Evolutionary conservation across 2,888 invertebrate species (phyloP).

Genomic region (Deroplatys truncata): DNA sequence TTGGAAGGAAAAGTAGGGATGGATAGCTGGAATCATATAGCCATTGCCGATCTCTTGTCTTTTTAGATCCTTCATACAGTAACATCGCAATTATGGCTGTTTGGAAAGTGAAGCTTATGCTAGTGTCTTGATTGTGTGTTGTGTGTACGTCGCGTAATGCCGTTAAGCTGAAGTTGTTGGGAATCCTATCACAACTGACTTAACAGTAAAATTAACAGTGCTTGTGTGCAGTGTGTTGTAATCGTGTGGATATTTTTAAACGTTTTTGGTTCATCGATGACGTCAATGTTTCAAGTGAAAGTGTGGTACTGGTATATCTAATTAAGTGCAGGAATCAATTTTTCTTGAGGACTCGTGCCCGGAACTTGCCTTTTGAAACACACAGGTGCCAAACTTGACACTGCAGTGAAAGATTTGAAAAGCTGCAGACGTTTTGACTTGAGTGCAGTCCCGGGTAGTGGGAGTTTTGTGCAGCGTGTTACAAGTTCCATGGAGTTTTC

Average conservation of each 20-base stretch:
- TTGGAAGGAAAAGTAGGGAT: background rate
- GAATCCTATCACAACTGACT: background rate
- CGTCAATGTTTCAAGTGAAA: background rate
- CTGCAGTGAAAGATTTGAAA: background rate
- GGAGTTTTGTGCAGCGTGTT: background rate
- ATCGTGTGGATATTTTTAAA: background rate
- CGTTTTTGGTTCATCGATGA: background rate
- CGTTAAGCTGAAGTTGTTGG: background rate
- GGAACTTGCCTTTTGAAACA: background rate
- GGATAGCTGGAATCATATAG: background rate
- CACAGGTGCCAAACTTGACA: too few relatives aligned
- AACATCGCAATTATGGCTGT: background rate
- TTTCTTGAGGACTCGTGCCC: background rate
- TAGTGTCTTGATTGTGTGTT: background rate
- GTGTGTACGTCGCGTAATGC: background rate
- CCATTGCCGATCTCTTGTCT: background rate
- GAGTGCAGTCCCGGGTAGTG: background rate
- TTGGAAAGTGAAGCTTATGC: background rate
- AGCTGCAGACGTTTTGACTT: background rate
- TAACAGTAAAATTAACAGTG: background rate
- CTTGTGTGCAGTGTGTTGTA: background rate
- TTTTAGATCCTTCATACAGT: background rate
- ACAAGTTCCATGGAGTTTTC: conserved; percentile 19
- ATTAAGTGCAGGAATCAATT: background rate
- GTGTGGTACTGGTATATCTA: background rate